Percentiles rank a stretch among this genome's conserved stretches.
These are phyloP conservation scores for Sakesphorus luctuosus DNA, from an alignment of 2,113 vertebrate genomes.

Conservation along the genomic window DNA sequence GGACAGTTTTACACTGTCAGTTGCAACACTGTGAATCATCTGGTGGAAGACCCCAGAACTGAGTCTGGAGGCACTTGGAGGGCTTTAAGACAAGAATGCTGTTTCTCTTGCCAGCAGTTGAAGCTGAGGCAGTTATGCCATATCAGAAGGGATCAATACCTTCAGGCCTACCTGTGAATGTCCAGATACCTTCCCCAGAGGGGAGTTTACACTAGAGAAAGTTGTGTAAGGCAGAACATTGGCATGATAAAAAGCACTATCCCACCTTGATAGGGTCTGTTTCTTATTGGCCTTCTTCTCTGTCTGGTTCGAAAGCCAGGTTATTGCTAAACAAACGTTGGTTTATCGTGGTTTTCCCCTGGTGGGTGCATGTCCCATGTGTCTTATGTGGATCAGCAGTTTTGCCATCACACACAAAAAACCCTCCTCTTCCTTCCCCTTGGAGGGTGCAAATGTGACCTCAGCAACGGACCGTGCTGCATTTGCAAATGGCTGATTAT, in stretches of 20 bases:
- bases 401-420: background rate
- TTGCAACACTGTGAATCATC: background rate
- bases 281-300: accelerated
- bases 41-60: background rate
- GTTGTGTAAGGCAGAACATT: background rate
- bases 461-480: background rate
- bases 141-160: background rate
- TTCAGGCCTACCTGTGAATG: background rate
- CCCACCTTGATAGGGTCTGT: no score
- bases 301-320: background rate
- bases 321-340: background rate
- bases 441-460: background rate
- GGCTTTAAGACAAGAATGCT: background rate
- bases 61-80: no score
- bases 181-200: background rate
- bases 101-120: background rate
- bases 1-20: background rate
- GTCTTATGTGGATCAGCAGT: background rate
- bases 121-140: background rate
- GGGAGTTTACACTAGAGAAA: background rate
- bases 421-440: background rate
- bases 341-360: background rate
- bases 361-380: accelerated
- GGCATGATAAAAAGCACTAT: background rate
- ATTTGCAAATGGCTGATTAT: background rate